Base-by-base conservation (phyloP, 2,113 vertebrate species). In the Ondatra zibethicus region DNA sequence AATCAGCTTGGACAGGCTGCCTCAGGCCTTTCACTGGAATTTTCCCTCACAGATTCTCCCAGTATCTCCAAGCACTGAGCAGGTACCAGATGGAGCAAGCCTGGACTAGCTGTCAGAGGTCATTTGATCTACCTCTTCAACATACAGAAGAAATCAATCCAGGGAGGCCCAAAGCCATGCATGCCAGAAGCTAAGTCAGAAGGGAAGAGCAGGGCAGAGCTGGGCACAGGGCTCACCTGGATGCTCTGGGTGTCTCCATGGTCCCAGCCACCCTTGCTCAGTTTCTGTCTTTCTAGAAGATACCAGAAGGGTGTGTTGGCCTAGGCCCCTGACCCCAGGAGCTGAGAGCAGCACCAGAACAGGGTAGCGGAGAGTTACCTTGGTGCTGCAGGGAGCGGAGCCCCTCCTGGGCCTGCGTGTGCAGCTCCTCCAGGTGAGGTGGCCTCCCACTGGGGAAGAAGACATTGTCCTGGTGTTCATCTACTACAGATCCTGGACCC, bases 301-400 rank as follows among this genome's bases (percentile, higher is more conserved):
- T 47, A 97, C 86, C 96, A 76, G 66, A 92, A 91, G 70, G 33
- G 65, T 12, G 17, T 55, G 65, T 75, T 78, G 52, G 75, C 63
- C 85, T 55, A 66, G 61, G 92, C 47, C 70, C 13, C 76, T 66
- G 52, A 25, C 42, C 70, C 39, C n/a, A 42, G n/a, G 33, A 66
- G 61, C 55, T 10, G 1, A 90, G 55, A 47, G 19, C 0, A 65
- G 52, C 23, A 0, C 61, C 12, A 19, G 33, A 33, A 36, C 58
- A 58, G 5, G 5, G 33, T 10, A 4, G 2, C 4, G n/a, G 29
- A 33, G 9, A 4, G 50, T 42, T 97, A 99, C 99, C 99, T 98
- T 99, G 99, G 95, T 99, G 98, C 97, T 99, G 99, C 58, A 99
- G 98, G 93, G 99, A 99, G 97, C 99, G 99, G 47, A 99, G 98